Evolutionary conservation across 2,797 vertebrate species (phyloP).

Genomic region (Karalla daura): DNA sequence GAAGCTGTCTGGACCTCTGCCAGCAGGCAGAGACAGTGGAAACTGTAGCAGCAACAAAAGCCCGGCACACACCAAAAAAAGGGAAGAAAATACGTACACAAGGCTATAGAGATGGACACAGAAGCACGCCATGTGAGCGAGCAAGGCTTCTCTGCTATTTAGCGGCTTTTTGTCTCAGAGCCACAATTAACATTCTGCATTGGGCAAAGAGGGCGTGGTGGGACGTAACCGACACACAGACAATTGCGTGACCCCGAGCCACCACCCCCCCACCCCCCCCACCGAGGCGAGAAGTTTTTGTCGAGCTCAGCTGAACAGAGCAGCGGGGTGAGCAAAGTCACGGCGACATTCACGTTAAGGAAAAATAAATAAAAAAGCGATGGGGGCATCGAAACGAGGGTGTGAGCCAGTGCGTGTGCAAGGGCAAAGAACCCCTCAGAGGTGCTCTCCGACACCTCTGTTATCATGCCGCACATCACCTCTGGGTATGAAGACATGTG

Average conservation of each 20-base stretch:
- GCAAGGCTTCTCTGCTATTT: background rate
- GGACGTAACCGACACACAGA: constrained; percentile 36
- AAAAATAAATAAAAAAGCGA: too few species aligned
- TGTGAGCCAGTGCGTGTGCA: constrained; percentile 50
- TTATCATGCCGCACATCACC: constrained; percentile 61
- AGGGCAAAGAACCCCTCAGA: constrained; percentile 39
- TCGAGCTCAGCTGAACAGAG: constrained; percentile 58
- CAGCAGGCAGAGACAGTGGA: constrained; percentile 57
- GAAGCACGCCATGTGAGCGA: background rate
- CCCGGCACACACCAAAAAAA: too few species aligned
- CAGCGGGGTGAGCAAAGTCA: constrained; percentile 55
- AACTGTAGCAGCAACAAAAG: constrained; percentile 48
- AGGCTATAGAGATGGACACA: constrained; percentile 9
- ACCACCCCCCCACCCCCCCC: too few species aligned
- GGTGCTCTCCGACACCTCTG: constrained; percentile 51
- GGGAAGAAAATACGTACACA: background rate
- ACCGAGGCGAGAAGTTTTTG: constrained; percentile 43
- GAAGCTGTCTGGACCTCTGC: constrained; percentile 49
- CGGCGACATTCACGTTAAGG: constrained; percentile 58
- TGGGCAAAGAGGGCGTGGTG: constrained; percentile 22
- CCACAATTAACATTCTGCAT: constrained; percentile 26
- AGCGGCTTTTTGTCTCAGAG: background rate
- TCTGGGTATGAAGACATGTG: constrained; percentile 60
- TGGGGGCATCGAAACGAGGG: constrained; percentile 45
- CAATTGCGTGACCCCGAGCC: constrained; percentile 24